These are phyloP conservation scores for Glossophaga mutica DNA, from an alignment of 2,797 vertebrate genomes.

Conservation along the genomic window DNA sequence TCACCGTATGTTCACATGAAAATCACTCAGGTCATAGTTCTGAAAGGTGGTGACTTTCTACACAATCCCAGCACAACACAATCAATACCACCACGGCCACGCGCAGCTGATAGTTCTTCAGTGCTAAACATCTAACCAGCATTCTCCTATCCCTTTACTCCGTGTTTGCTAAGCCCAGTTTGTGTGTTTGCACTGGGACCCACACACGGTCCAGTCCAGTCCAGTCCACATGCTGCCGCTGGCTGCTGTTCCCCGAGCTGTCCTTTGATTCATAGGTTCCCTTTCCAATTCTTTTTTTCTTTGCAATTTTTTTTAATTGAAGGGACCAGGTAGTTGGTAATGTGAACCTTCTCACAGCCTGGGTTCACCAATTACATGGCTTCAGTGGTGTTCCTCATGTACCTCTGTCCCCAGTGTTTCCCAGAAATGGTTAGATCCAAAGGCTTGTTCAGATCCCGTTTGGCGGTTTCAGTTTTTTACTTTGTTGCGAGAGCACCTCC, in stretches of 20 bases:
- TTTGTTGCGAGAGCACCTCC: background rate
- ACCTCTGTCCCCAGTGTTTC: background rate
- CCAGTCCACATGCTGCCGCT: rapidly evolving
- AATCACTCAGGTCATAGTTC: background rate
- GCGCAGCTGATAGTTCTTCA: background rate
- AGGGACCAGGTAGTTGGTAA: background rate
- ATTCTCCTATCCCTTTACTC: background rate
- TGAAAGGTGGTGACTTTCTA: background rate
- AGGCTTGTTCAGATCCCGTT: background rate
- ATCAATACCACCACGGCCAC: background rate
- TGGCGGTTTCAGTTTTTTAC: background rate
- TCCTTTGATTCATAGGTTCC: background rate
- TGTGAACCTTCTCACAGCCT: background rate
- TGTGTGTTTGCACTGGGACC: background rate
- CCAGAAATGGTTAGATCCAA: background rate
- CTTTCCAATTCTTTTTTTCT: background rate
- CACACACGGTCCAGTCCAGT: too few species aligned
- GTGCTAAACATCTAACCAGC: background rate
- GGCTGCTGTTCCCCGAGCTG: too few species aligned
- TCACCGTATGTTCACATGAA: rapidly evolving
- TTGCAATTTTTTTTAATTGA: background rate
- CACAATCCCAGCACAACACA: too few species aligned
- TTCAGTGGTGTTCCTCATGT: rapidly evolving
- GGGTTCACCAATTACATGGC: rapidly evolving
- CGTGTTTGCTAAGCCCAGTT: background rate